Conservation (phyloP, 2,797 vertebrate genomes). For the Brotula barbata region DNA sequence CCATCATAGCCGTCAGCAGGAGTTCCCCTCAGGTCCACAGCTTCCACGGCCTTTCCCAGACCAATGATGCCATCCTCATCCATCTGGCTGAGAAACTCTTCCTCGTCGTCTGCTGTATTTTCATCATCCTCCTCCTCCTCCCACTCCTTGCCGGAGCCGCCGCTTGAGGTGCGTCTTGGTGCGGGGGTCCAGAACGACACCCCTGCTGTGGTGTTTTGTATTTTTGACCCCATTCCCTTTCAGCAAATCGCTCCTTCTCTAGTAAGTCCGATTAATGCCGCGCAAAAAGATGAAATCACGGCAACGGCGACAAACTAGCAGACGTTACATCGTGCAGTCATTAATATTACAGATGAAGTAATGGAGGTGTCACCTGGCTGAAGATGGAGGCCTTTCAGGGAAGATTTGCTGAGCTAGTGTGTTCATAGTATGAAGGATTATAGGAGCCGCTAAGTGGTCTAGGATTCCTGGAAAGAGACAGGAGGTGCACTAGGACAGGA, state of each 20-base stretch:
- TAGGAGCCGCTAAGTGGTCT: too few relatives aligned
- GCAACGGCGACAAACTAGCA: too few relatives aligned
- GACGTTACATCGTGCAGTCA: too few relatives aligned
- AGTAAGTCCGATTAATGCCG: too few relatives aligned
- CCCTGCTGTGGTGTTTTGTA: slow-evolving; percentile 47
- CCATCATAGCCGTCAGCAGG: slow-evolving; percentile 9
- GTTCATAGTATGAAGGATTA: too few relatives aligned
- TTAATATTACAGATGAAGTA: too few relatives aligned
- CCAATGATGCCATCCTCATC: slow-evolving; percentile 81
- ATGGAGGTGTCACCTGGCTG: too few relatives aligned
- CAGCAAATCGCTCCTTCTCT: neutral
- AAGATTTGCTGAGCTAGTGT: too few relatives aligned
- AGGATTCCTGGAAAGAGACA: too few relatives aligned
- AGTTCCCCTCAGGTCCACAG: slow-evolving; percentile 27
- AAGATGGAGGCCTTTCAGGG: too few relatives aligned
- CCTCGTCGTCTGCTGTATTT: slow-evolving; percentile 16
- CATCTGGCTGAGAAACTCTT: slow-evolving; percentile 73
- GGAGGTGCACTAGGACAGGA: too few relatives aligned
- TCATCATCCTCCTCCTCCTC: slow-evolving; percentile 47
- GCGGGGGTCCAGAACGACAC: slow-evolving; percentile 68
- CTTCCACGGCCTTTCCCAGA: slow-evolving; percentile 55
- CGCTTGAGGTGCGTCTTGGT: slow-evolving; percentile 47
- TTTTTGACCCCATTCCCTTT: slow-evolving; percentile 61
- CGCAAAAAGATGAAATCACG: too few relatives aligned
- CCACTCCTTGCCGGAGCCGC: slow-evolving; percentile 61